These are phyloP conservation scores for Boloria selene DNA, from an alignment of 2,888 invertebrate genomes.

Conservation along the genomic window DNA sequence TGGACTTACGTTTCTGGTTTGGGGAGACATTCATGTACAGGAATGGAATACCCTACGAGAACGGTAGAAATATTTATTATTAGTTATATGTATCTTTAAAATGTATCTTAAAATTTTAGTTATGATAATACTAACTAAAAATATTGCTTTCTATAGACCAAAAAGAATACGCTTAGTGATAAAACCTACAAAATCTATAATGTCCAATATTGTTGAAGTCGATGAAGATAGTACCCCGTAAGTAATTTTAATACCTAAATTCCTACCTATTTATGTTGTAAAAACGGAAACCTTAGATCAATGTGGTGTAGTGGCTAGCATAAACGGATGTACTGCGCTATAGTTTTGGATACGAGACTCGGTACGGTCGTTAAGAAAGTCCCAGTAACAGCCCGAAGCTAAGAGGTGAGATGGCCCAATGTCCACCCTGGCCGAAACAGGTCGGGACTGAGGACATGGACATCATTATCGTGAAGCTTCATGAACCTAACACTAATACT, in stretches of 20 bases:
- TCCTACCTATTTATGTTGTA: too few relatives aligned
- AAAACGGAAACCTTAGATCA: too few relatives aligned
- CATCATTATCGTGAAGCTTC: too few relatives aligned
- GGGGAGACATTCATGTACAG: slow-evolving; percentile 68
- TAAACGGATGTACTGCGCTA: too few relatives aligned
- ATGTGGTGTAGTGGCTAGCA: too few relatives aligned
- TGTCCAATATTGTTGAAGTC: slow-evolving; percentile 72
- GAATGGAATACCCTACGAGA: slow-evolving; percentile 61
- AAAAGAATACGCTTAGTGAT: slow-evolving; percentile 46
- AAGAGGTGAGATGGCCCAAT: too few relatives aligned
- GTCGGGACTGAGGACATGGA: too few relatives aligned
- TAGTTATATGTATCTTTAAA: not conserved
- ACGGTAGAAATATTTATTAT: not conserved
- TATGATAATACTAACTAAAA: not conserved
- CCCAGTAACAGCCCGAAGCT: too few relatives aligned
- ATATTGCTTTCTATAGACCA: slow-evolving; percentile 44
- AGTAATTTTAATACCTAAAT: slow-evolving; percentile 31
- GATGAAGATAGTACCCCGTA: slow-evolving; percentile 63
- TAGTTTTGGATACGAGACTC: too few relatives aligned
- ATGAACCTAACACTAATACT: too few relatives aligned
- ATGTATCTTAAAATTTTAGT: not conserved
- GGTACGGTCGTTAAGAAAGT: too few relatives aligned
- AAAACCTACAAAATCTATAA: slow-evolving; percentile 51
- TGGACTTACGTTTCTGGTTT: slow-evolving; percentile 65
- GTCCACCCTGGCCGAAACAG: too few relatives aligned